These are phyloP conservation scores for Drosophila kanapiae DNA, from an alignment of 1,140 invertebrate genomes.

Conservation along the genomic window DNA sequence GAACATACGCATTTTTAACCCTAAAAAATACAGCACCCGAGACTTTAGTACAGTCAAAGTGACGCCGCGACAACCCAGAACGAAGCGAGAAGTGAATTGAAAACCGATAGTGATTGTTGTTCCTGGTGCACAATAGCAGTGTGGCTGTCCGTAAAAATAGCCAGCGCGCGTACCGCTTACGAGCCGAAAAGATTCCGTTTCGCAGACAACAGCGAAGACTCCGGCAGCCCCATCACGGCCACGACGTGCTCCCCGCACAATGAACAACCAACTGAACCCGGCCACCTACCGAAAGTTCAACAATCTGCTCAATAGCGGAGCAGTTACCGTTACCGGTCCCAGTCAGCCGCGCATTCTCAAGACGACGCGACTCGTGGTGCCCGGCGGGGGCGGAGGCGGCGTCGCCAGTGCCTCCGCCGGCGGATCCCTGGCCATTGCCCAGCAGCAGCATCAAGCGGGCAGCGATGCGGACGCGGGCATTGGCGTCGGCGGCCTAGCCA, in stretches of 20 bases:
- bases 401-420: constrained; percentile 17
- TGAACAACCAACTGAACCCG: constrained; percentile 83
- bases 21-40: constrained; percentile 78
- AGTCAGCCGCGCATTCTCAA: constrained; percentile 80
- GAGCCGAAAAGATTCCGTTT: constrained; percentile 17
- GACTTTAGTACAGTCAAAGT: constrained; percentile 81
- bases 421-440: constrained; percentile 23
- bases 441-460: constrained; percentile 46
- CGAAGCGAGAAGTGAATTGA: constrained; percentile 61
- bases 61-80: constrained; percentile 75
- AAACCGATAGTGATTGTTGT: constrained; percentile 60
- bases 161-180: constrained; percentile 22
- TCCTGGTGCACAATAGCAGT: constrained; percentile 33
- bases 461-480: constrained; percentile 49
- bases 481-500: constrained; percentile 26
- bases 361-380: constrained; percentile 65
- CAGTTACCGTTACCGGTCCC: constrained; percentile 82
- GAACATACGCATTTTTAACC: constrained; percentile 67
- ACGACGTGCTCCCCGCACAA: constrained; percentile 48
- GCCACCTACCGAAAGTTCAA: constrained; percentile 84
- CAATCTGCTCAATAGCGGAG: constrained; percentile 84
- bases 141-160: constrained; percentile 18
- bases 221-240: constrained; percentile 36
- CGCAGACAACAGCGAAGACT: constrained; percentile 13
- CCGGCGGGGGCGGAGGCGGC: constrained; percentile 44